Base-by-base conservation (phyloP, 2,888 invertebrate species). In the Mimumesa dahlbomi region DNA sequence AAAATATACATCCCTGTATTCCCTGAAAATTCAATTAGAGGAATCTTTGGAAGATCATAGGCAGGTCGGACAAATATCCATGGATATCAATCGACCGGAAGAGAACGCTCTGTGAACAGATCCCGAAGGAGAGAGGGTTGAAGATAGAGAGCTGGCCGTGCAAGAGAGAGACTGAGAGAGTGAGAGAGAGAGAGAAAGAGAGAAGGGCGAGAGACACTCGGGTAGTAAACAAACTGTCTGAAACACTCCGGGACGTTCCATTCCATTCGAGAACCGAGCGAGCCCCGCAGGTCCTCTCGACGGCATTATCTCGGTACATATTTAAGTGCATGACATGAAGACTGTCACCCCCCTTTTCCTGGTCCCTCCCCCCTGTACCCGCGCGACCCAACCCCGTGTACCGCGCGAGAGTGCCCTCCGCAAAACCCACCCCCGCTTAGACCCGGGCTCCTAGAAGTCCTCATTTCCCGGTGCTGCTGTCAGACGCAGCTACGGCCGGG, bases 401-500 rank as follows among this genome's bases (percentile, higher is more conserved):
- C 53, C 72, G 59, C n/a, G n/a, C n/a, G n/a, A n/a, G 57, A 70
- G 63, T 63, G 72, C 70, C 72, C 73, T 75, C 75, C 72, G 78
- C 81, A 72, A 71, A 79, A 75, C 68, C 75, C 76, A 64, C 70
- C 71, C 59, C 72, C 59, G 73, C 71, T 73, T 71, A 65, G 73
- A 63, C 70, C 61, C 70, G 63, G n/a, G 78, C 82, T 84, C 77
- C 84, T 82, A 79, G 81, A 79, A 87, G 84, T 87, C 83, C 87
- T 87, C 86, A 82, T 88, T 88, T 86, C 85, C 84, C 85, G 82
- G 81, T 80, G 79, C 76, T 68, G 84, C 88, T 88, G 88, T 88
- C 88, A 88, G 85, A 86, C 82, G 85, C 88, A 88, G 88, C 83
- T 82, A 82, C 84, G 85, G 88, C 85, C 86, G 87, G 87, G 87